A percentile compares a stretch with the other conserved stretches of the same genome.
Conservation (phyloP, 2,888 invertebrate species). For the Philopedon plagiatum region DNA sequence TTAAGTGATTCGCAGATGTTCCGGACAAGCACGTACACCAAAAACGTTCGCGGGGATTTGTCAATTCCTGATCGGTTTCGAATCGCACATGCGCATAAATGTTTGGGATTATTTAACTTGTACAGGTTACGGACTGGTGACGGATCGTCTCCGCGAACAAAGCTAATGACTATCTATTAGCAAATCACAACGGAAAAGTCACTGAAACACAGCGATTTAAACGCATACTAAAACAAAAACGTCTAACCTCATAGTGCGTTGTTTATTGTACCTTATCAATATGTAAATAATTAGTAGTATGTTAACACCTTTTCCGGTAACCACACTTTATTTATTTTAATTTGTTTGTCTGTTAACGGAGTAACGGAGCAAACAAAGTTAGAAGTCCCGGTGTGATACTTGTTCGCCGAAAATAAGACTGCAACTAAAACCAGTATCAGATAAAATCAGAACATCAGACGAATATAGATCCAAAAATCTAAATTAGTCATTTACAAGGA, state of each 20-base stretch:
- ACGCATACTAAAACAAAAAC: neutral
- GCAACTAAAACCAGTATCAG: constrained; percentile 1
- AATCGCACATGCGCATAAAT: too few relatives aligned
- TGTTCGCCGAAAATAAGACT: constrained; percentile 9
- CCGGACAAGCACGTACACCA: too few relatives aligned
- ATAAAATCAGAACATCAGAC: neutral
- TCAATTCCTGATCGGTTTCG: too few relatives aligned
- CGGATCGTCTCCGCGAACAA: too few relatives aligned
- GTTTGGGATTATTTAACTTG: too few relatives aligned
- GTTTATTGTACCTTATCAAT: neutral
- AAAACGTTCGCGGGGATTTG: too few relatives aligned
- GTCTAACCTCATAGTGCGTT: neutral
- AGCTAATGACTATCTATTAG: neutral
- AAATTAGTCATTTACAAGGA: neutral
- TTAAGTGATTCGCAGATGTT: too few relatives aligned
- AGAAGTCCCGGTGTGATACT: neutral
- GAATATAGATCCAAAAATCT: constrained; percentile 2
- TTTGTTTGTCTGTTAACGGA: too few relatives aligned
- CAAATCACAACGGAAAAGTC: neutral
- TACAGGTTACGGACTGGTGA: too few relatives aligned
- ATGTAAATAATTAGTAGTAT: constrained; percentile 1
- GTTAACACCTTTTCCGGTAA: constrained; percentile 3
- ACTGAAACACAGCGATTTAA: neutral
- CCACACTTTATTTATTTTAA: too few relatives aligned
- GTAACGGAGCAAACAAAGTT: neutral